These are phyloP conservation scores for Mirounga angustirostris DNA, from an alignment of 2,113 vertebrate species.

Conservation along the genomic window DNA sequence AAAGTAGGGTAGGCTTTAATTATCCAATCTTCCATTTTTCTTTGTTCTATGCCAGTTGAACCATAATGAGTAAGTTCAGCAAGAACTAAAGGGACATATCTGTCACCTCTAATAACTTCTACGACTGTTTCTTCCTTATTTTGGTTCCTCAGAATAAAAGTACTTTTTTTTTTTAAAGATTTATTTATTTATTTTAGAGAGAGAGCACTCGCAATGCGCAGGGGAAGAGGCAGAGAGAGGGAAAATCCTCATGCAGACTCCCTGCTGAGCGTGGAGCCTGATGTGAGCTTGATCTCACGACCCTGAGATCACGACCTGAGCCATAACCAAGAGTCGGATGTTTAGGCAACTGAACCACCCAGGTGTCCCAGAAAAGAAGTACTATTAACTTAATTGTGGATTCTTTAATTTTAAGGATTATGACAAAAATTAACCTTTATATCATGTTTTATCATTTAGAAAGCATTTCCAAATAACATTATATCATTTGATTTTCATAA, in stretches of 20 bases:
- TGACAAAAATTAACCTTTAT: neutral
- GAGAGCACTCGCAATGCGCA: neutral
- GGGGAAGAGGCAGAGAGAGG: neutral
- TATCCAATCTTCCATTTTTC: slow-evolving; percentile 15
- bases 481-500: neutral
- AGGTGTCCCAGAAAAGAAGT: neutral
- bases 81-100: slow-evolving; percentile 24
- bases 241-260: neutral
- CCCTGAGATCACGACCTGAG: neutral
- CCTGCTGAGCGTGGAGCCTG: neutral
- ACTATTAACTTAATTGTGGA: neutral
- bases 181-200: neutral
- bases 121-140: neutral
- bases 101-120: neutral
- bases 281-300: neutral
- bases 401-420: slow-evolving; percentile 4
- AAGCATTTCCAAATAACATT: slow-evolving; percentile 26
- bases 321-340: neutral
- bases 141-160: slow-evolving; percentile 6
- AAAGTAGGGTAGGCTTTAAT: neutral
- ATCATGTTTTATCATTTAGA: neutral
- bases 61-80: neutral
- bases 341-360: neutral
- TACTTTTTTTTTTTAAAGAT: neutral
- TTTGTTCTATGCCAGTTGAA: neutral